Percentiles rank a stretch among this genome's conserved stretches.
These are phyloP conservation scores for Sialia sialis DNA, from an alignment of 2,113 vertebrate species.

Conservation along the genomic window DNA sequence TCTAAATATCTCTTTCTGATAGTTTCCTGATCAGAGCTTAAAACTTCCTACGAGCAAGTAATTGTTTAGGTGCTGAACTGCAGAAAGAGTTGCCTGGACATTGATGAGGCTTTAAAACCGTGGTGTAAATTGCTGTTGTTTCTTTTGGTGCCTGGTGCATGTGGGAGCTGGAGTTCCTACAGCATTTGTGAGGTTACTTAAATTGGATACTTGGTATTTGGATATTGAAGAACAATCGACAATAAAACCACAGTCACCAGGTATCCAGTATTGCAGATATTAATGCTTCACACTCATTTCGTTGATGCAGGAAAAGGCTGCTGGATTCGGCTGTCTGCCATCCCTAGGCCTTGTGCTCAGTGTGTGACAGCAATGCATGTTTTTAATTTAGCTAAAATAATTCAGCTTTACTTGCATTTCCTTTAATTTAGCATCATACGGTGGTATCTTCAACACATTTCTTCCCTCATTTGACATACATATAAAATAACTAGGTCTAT, in stretches of 20 bases:
- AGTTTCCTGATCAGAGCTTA: background rate
- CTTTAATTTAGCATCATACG: slow-evolving; percentile 20
- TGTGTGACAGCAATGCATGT: background rate
- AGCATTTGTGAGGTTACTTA: background rate
- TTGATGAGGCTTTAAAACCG: background rate
- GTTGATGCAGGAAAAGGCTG: background rate
- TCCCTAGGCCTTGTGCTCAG: background rate
- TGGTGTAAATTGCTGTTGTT: background rate
- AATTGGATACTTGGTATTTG: background rate
- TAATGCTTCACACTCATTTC: background rate
- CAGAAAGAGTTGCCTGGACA: background rate
- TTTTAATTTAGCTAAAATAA: slow-evolving; percentile 29
- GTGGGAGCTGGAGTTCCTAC: background rate
- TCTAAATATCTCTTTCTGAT: background rate
- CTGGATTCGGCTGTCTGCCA: background rate
- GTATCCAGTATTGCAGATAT: background rate
- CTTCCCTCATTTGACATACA: background rate
- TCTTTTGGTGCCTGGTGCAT: accelerated
- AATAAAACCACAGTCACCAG: background rate
- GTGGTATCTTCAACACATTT: background rate
- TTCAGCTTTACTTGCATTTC: background rate
- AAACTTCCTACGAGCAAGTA: background rate
- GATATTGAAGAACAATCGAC: background rate
- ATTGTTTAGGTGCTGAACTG: background rate
- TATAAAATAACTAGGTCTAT: background rate